Base-by-base conservation (phyloP, 2,888 invertebrate species). In the Dicyrtoma fusca region DNA sequence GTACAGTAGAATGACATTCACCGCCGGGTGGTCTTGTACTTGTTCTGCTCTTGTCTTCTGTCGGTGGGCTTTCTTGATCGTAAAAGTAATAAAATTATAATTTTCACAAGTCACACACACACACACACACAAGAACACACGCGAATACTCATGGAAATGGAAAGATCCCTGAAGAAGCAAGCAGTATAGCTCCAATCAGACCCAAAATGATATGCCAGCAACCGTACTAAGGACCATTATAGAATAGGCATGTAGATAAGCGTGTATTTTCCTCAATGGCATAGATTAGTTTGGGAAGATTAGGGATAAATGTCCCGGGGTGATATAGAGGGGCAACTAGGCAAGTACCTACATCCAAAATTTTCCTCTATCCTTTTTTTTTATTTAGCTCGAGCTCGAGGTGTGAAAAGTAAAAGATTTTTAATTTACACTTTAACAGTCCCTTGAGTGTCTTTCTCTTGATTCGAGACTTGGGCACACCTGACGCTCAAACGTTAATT, bases 31-130 rank as follows among this genome's bases (percentile, higher is more conserved):
- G 34, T 34, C 34, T 8, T 34, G 34, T 34, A 34, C 8, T 34
- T 34, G 34, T 34, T 34, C 34, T 34, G 34, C 34, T 34, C 34
- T 34, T 34, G 34, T 34, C 34, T 3, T 34, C 53, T 17, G n/a
- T 14, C 21, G 53, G 19, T 17, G 17, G 49, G 49, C 17, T 11
- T 21, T 17, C 21, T 34, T 3, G 34, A 34, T 34, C 34, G 8
- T 34, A 19, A 49, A 49, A 19, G 11, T 14, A 49, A 53, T 21
- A 53, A 17, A 53, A 17, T n/a, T 17, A 6, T 53, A 53, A 53
- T 53, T 53, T 53, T 53, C 53, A 53, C 53, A 53, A 53, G 53
- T 53, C 53, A 53, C 53, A 53, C 53, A 53, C 49, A 49, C 53
- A 17, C n/a, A 10, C 53, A n/a, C 53, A 53, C 53, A 19, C 53